Base-by-base conservation (phyloP, 1,140 invertebrate species). In the Neodiprion fabricii region DNA sequence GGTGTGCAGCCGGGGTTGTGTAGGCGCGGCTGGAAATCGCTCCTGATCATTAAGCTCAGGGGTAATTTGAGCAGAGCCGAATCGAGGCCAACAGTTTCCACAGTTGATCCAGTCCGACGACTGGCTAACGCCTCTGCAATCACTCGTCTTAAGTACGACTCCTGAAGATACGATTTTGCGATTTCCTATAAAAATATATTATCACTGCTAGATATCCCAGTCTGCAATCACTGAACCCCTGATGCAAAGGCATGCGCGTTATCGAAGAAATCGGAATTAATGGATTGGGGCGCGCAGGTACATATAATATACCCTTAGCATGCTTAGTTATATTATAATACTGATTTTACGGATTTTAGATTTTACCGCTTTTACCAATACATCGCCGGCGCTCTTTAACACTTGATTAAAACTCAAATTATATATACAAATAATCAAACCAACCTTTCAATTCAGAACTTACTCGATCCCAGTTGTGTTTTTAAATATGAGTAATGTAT, bases 201-300 rank as follows among this genome's bases (percentile, higher is more conserved):
- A 61, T 61, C 53, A 14, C 53, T 40, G 53, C 53, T 61, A 12
- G 9, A 17, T 61, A 14, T 61, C 53, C 53, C 53, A 61, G 11
- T 17, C 53, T 17, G 53, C 28, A 40, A 5, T 5, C 28, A 40
- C 28, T 40, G 11, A 61, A 61, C 53, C 53, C 53, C 53, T 61
- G 53, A 81, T 81, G 84, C 79, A 77, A 82, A 88, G 86, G 87
- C 87, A 88, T 88, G 87, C 87, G 87, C 85, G 82, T 79, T 86
- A 84, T 61, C 53, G 53, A 83, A 84, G 82, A 84, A 80, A 78
- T 76, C 79, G 76, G 83, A 80, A 87, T 88, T 87, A 86, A 88
- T 88, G 87, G 87, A 87, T 87, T 85, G 80, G 83, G 84, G 82
- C 82, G 86, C 86, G 84, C 87, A 88, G 87, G 87, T 88, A 88